phyloP scores from a whole-genome alignment of 1,140 invertebrate genomes.

The Mylabris phalerata region DNA sequence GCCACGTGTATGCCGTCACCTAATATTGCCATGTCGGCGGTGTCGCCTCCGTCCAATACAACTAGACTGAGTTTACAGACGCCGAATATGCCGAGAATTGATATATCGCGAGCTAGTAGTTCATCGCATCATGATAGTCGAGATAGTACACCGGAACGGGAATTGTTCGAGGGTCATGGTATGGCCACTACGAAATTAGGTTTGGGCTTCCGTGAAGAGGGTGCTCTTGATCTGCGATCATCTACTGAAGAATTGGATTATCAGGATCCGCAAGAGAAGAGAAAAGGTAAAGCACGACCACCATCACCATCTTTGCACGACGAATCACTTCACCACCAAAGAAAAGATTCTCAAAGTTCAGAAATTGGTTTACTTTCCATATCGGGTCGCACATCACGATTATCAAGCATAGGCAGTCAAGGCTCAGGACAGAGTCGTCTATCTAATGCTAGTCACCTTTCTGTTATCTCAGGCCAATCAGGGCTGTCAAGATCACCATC shows the following conservation, averaged over 20 bases:
- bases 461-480: slow-evolving; percentile 61
- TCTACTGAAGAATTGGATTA: slow-evolving; percentile 80
- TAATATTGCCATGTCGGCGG: slow-evolving; percentile 32
- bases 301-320: slow-evolving; percentile 20
- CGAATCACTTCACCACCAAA: slow-evolving; percentile 51
- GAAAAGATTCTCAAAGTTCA: slow-evolving; percentile 71
- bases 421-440: slow-evolving; percentile 53
- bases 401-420: slow-evolving; percentile 68
- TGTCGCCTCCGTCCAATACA: slow-evolving; percentile 38
- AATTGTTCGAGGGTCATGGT: slow-evolving; percentile 50
- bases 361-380: slow-evolving; percentile 73
- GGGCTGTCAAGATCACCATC: slow-evolving; percentile 70
- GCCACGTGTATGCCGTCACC: slow-evolving; percentile 18
- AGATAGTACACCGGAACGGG: slow-evolving; percentile 71
- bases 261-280: slow-evolving; percentile 52
- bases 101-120: slow-evolving; percentile 79
- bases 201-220: slow-evolving; percentile 66
- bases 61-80: slow-evolving; percentile 48
- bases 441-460: slow-evolving; percentile 48
- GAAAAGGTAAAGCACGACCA: slow-evolving; percentile 16
- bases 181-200: slow-evolving; percentile 41
- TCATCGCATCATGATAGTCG: slow-evolving; percentile 78
- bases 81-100: slow-evolving; percentile 72
- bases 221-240: slow-evolving; percentile 69
- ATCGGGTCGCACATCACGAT: slow-evolving; percentile 70